Evolutionary conservation across 2,113 vertebrate species (phyloP).

Genomic region (Corvus moneduloides): DNA sequence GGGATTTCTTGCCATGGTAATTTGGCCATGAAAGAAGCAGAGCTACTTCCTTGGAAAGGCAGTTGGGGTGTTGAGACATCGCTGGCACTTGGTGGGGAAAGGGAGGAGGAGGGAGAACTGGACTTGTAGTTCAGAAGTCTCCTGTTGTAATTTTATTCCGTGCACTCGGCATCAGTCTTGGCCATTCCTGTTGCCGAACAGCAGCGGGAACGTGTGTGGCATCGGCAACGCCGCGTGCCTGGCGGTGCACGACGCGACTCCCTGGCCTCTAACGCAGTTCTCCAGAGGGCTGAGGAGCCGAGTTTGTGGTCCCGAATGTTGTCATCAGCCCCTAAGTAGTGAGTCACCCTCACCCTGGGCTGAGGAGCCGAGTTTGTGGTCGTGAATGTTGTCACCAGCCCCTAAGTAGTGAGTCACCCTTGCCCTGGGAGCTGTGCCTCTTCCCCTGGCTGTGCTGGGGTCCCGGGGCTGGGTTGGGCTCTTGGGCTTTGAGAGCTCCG

Average conservation of each 20-base stretch:
- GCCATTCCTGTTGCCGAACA: not conserved
- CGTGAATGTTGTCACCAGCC: too few relatives aligned
- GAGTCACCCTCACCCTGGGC: not conserved
- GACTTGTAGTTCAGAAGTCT: not conserved
- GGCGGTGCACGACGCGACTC: rapidly evolving
- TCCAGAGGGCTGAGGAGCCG: not conserved
- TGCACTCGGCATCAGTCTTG: rapidly evolving
- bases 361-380: too few relatives aligned
- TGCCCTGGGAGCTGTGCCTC: not conserved
- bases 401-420: not conserved
- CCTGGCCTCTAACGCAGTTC: not conserved
- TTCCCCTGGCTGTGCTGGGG: not conserved
- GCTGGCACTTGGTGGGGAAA: not conserved
- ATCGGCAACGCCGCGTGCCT: rapidly evolving
- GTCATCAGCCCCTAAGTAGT: too few relatives aligned
- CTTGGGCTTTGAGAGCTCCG: not conserved
- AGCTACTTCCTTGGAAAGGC: not conserved
- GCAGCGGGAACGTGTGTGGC: not conserved
- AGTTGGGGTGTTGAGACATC: not conserved
- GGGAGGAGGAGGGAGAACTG: not conserved
- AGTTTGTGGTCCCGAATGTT: too few relatives aligned
- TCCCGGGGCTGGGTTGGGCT: too few relatives aligned
- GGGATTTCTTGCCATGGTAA: not conserved
- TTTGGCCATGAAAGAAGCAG: not conserved
- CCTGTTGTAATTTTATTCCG: not conserved